phyloP scores from a whole-genome alignment of 2,888 invertebrate species.

The Nomada ferruginata region DNA sequence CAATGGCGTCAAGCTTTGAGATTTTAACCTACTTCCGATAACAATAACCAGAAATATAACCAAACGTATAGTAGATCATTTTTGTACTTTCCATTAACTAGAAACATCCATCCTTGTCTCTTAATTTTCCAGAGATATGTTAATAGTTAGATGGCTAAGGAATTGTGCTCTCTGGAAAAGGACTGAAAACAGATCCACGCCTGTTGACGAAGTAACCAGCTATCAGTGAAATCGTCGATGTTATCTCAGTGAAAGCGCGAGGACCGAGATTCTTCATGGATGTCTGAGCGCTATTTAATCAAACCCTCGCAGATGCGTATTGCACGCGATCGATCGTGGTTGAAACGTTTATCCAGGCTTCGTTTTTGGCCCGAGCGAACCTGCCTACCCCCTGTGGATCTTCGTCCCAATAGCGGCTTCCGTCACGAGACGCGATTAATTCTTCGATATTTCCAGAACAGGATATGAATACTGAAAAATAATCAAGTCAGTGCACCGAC shows the following conservation, averaged over 20 bases:
- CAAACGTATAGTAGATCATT: no score
- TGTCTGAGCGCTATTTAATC: slow-evolving; percentile 45
- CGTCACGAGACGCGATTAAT: slow-evolving; percentile 22
- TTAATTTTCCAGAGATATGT: slow-evolving; percentile 2
- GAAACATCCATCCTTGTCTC: not conserved
- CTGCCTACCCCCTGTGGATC: not conserved
- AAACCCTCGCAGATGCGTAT: slow-evolving; percentile 19
- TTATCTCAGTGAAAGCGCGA: slow-evolving; percentile 53
- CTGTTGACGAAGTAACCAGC: slow-evolving; percentile 34
- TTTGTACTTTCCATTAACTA: no score
- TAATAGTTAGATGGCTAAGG: no score
- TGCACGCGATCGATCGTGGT: slow-evolving; percentile 34
- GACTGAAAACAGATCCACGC: slow-evolving; percentile 11
- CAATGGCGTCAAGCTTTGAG: not conserved
- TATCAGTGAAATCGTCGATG: slow-evolving; percentile 49
- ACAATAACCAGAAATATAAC: no score
- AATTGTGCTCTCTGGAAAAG: not conserved
- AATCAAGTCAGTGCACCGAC: no score
- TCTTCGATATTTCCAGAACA: not conserved
- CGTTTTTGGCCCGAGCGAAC: slow-evolving; percentile 24
- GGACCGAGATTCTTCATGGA: slow-evolving; percentile 51
- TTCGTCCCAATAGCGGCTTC: not conserved
- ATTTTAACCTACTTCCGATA: not conserved
- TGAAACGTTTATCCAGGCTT: slow-evolving; percentile 24
- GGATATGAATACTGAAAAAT: not conserved